Evolutionary conservation across 2,888 invertebrate species (phyloP), one percentile per base, ranked within the genome.

Genomic region (Polydrusus tereticollis): DNA sequence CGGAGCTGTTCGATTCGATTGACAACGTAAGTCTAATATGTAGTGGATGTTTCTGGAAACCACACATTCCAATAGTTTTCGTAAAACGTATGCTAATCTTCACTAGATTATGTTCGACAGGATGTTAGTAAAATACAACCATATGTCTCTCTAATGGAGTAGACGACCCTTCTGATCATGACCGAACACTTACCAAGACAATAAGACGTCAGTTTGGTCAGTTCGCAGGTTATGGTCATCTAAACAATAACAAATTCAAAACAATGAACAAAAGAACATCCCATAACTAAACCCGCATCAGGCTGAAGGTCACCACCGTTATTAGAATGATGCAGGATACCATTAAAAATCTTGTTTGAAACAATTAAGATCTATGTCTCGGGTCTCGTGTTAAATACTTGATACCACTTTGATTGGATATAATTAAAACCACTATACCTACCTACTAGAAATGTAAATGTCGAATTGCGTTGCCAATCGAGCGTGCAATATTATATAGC

Each of bases 151-250:
- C n/a, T n/a, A n/a, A n/a, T n/a, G n/a, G n/a, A n/a, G n/a, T n/a
- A n/a, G n/a, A n/a, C n/a, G n/a, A n/a, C n/a, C n/a, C n/a, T n/a
- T n/a, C n/a, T 10, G 21, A 21, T 23, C 26, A n/a, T 16, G 26
- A n/a, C 29, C 52, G 29, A 33, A 55, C 29, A 29, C 52, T 55
- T 55, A 55, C 29, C 52, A 55, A 29, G 29, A 55, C 29, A 55
- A 29, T 29, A 29, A 16, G 29, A 55, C 29, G 23, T 6, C 14
- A 3, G 7, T 55, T 29, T 33, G 29, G 29, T 55, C 52, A 55
- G 29, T 29, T 55, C 29, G 52, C 52, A 50, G 26, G 50, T 26
- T 50, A 55, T 55, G 29, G 52, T 55, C 29, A 16, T 1, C 52
- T 16, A 26, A 21, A 55, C 29, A 55, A 26, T 52, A 29, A 52